A percentile compares a stretch with the other conserved stretches of the same genome.
Evolutionary conservation across 1,140 invertebrate genomes (phyloP).

Genomic region (Latrodectus geometricus): DNA sequence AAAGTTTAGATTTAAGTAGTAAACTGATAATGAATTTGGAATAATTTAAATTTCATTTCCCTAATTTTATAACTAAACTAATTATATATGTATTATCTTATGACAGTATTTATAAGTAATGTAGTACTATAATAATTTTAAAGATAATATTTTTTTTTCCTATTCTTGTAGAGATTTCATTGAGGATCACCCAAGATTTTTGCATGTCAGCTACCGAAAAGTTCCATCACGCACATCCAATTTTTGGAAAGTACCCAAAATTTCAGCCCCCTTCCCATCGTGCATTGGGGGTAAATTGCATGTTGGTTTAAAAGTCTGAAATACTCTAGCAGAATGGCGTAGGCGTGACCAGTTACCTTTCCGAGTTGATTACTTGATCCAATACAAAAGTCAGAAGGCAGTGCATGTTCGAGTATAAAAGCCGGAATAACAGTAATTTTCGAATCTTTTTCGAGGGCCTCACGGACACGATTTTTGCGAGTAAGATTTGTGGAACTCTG

Average conservation of each 20-base stretch:
- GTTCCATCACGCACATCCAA: neutral
- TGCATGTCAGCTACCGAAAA: too few species aligned
- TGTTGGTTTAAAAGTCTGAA: constrained; percentile 29
- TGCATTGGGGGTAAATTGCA: constrained; percentile 1
- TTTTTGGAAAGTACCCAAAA: neutral
- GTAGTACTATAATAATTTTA: too few species aligned
- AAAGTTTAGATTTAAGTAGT: too few species aligned
- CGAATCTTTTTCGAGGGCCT: constrained; percentile 24
- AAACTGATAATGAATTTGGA: too few species aligned
- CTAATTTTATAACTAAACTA: too few species aligned
- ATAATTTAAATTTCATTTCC: too few species aligned
- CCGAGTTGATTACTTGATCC: constrained; percentile 3
- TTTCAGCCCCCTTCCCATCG: neutral
- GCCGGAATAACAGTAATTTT: constrained; percentile 46
- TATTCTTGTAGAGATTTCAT: too few species aligned
- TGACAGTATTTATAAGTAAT: too few species aligned
- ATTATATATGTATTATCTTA: too few species aligned
- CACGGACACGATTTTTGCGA: neutral
- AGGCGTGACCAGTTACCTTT: constrained; percentile 22
- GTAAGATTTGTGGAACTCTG: neutral
- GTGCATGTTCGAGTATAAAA: neutral
- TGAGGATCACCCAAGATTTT: too few species aligned
- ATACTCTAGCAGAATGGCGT: constrained; percentile 10
- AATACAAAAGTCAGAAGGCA: neutral
- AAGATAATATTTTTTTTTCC: too few species aligned